These are phyloP conservation scores for Eueremaeus valkanovi DNA, from an alignment of 2,888 invertebrate genomes.

Conservation along the genomic window DNA sequence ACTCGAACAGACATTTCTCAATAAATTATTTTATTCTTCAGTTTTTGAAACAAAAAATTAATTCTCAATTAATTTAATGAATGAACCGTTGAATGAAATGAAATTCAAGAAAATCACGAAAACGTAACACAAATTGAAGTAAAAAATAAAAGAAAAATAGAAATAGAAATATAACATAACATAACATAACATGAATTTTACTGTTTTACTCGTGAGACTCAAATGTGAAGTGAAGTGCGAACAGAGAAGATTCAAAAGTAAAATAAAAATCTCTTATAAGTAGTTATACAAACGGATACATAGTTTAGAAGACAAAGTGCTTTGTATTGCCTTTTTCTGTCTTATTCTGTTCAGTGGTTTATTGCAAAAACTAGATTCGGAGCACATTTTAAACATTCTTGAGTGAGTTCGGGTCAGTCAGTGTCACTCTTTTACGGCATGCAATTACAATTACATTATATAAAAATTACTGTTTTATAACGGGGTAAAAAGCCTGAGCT, in stretches of 20 bases:
- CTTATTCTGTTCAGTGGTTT: not conserved
- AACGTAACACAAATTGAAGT: not conserved
- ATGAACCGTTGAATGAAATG: not conserved
- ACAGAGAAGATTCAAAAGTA: not conserved
- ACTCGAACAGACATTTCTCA: not conserved
- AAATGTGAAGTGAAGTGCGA: not conserved
- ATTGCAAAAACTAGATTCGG: not conserved
- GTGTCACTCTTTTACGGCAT: conserved; percentile 30
- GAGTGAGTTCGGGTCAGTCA: conserved; percentile 22
- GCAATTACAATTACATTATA: conserved; percentile 35
- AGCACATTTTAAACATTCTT: conserved; percentile 22
- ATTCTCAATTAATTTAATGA: no score
- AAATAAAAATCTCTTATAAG: not conserved
- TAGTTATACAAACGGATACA: conserved; percentile 4
- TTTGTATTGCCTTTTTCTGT: conserved; percentile 11
- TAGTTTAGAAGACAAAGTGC: conserved; percentile 16
- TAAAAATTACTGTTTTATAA: conserved; percentile 31
- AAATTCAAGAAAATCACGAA: not conserved
- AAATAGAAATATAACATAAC: no score
- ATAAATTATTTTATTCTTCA: not conserved
- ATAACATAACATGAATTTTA: not conserved
- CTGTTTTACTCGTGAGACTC: conserved; percentile 8
- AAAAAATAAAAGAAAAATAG: not conserved
- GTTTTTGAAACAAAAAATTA: no score
- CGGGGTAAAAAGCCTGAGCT: conserved; percentile 25